Conservation (phyloP, 2,113 vertebrate species). For the Cyphomyrus discorhynchus region DNA sequence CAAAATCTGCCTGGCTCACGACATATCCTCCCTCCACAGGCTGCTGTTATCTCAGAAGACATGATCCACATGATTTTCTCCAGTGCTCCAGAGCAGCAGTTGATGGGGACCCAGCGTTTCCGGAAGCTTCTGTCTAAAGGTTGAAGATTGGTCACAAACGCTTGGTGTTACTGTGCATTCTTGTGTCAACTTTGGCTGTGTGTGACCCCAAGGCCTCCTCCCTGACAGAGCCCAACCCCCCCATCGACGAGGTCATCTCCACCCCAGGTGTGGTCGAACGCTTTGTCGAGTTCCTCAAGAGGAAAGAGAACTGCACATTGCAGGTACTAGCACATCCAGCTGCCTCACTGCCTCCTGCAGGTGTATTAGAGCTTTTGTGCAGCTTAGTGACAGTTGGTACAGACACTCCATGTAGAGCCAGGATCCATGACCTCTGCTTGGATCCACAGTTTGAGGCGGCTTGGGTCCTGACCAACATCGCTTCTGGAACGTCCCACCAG, state of each 20-base stretch:
- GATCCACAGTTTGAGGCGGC: constrained; percentile 88
- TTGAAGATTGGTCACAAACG: constrained; percentile 36
- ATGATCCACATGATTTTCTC: constrained; percentile 99
- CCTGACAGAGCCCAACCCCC: constrained; percentile 86
- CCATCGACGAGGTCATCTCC: constrained; percentile 95
- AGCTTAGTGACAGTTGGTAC: neutral
- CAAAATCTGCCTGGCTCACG: neutral
- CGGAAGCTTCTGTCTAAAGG: constrained; percentile 97
- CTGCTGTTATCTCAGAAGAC: constrained; percentile 85
- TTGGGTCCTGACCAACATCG: constrained; percentile 97
- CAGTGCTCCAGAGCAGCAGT: constrained; percentile 86
- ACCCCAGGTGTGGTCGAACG: constrained; percentile 87
- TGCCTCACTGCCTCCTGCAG: neutral
- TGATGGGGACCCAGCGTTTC: constrained; percentile 94
- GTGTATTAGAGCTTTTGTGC: neutral
- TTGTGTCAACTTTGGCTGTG: neutral
- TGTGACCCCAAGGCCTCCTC: neutral
- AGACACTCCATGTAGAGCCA: neutral
- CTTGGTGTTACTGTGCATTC: neutral
- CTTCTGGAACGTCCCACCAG: constrained; percentile 93
- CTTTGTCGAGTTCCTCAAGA: constrained; percentile 94
- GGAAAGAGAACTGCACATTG: constrained; percentile 94
- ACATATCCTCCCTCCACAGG: constrained; percentile 36
- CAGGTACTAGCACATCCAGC: constrained; percentile 65
- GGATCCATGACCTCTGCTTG: constrained; percentile 9